Conservation (phyloP, 2,113 vertebrate species). For the Phasianus colchicus region DNA sequence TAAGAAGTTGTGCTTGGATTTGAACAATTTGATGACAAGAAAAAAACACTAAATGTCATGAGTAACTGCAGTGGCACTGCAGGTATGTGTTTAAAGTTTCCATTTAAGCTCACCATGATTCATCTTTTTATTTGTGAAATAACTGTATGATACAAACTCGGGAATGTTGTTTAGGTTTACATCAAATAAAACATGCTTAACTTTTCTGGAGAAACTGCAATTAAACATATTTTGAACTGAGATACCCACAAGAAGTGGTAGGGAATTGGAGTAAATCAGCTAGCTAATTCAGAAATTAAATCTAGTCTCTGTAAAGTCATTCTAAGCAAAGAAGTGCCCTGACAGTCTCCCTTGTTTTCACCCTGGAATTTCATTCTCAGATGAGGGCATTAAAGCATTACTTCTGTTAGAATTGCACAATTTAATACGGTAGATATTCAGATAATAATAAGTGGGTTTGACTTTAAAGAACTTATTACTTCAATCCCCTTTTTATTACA, state of each 20-base stretch:
- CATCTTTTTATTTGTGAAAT: conserved; percentile 10
- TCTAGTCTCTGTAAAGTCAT: neutral
- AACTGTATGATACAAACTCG: neutral
- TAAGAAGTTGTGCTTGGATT: neutral
- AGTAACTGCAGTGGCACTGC: neutral
- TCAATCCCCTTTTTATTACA: conserved; percentile 22
- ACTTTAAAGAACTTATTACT: conserved; percentile 32
- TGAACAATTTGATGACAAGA: neutral
- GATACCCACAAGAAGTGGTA: neutral
- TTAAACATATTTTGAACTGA: neutral
- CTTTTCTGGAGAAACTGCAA: neutral
- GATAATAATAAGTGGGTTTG: neutral
- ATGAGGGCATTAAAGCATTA: conserved; percentile 21
- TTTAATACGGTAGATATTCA: conserved; percentile 25
- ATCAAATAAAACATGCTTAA: neutral
- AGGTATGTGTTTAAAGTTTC: neutral
- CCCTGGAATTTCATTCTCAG: conserved; percentile 11
- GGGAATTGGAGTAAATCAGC: neutral
- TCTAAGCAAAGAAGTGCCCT: neutral
- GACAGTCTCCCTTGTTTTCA: conserved; percentile 24
- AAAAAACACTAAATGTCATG: neutral
- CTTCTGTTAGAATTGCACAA: neutral
- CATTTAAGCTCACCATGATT: neutral
- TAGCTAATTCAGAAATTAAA: neutral
- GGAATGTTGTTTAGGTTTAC: neutral